Evolutionary conservation across 2,113 vertebrate genomes (phyloP).

Genomic region (Cacatua alba): DNA sequence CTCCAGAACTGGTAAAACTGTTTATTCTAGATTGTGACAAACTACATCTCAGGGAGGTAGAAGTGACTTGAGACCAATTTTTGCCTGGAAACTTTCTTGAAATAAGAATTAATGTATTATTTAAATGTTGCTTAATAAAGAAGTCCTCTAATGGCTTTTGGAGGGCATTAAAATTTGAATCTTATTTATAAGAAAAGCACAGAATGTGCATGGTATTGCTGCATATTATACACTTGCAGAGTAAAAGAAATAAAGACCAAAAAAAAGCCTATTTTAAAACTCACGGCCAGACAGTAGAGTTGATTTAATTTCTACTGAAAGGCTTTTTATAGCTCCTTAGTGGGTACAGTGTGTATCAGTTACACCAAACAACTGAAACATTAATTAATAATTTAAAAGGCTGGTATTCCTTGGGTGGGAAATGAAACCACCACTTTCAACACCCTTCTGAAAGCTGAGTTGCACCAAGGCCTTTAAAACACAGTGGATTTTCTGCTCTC

Average conservation of each 20-base stretch:
- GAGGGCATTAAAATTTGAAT: slow-evolving; percentile 29
- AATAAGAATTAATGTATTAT: slow-evolving; percentile 25
- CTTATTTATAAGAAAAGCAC: not conserved
- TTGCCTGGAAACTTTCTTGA: not conserved
- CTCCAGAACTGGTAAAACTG: not conserved
- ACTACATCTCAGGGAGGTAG: not conserved
- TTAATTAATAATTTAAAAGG: slow-evolving; percentile 32
- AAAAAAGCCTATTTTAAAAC: not conserved
- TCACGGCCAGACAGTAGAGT: not conserved
- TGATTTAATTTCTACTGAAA: slow-evolving; percentile 8
- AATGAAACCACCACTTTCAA: not conserved
- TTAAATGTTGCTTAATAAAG: slow-evolving; percentile 24
- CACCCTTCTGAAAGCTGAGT: not conserved
- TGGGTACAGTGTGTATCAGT: not conserved
- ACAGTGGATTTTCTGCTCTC: not conserved
- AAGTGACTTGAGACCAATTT: not conserved
- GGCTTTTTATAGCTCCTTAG: not conserved
- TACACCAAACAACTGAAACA: slow-evolving; percentile 3
- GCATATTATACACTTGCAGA: not conserved
- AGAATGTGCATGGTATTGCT: not conserved
- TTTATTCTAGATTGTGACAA: not conserved
- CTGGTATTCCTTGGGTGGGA: not conserved
- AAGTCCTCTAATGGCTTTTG: not conserved
- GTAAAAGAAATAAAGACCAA: not conserved
- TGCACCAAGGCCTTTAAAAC: not conserved